A percentile compares a stretch with the other conserved stretches of the same genome.
Conservation (phyloP, 2,888 invertebrate genomes). For the Leptinotarsa peninsularis region DNA sequence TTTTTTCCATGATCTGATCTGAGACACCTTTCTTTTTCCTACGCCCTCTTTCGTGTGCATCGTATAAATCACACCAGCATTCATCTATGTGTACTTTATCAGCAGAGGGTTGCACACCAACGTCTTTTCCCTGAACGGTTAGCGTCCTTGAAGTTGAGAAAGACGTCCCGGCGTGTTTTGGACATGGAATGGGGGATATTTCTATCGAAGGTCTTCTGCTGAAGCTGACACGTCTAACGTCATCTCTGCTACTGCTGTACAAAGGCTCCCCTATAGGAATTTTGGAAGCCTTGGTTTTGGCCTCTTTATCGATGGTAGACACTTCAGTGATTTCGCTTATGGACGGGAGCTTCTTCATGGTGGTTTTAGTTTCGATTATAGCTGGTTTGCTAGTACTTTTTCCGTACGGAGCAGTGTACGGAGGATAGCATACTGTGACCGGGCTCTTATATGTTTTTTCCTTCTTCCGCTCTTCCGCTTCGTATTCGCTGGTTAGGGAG, state of each 20-base stretch:
- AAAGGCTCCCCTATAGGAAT: constrained; percentile 29
- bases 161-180: constrained; percentile 34
- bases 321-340: constrained; percentile 54
- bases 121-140: constrained; percentile 14
- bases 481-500: constrained; percentile 32
- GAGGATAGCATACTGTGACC: constrained; percentile 38
- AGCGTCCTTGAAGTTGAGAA: constrained; percentile 31
- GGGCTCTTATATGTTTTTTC: constrained; percentile 26
- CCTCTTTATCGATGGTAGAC: constrained; percentile 27
- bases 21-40: not conserved
- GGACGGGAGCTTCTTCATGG: constrained; percentile 52
- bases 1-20: constrained; percentile 13
- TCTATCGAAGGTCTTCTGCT: constrained; percentile 27
- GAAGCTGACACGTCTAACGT: constrained; percentile 20
- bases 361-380: constrained; percentile 50
- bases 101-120: not conserved
- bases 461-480: constrained; percentile 26
- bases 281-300: not conserved
- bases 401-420: constrained; percentile 8
- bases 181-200: constrained; percentile 38
- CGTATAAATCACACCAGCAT: constrained; percentile 31
- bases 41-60: not conserved
- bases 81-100: constrained; percentile 26
- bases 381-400: constrained; percentile 44
- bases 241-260: constrained; percentile 42